These are phyloP conservation scores for Amphiduros pacificus DNA, from an alignment of 2,888 invertebrate species.

Conservation along the genomic window DNA sequence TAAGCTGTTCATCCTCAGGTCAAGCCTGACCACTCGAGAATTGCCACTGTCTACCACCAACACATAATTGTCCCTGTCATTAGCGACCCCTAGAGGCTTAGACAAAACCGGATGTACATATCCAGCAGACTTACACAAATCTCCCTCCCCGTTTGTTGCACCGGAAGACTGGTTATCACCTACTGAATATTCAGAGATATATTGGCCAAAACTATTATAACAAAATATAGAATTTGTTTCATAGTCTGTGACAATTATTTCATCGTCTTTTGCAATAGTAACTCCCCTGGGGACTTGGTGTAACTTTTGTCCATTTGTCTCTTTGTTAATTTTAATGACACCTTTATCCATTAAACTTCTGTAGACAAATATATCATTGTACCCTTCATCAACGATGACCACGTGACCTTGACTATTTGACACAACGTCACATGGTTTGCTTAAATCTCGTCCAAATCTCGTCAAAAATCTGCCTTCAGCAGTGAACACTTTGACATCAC, in stretches of 20 bases:
- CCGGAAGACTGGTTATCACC: no score
- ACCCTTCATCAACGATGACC: background rate
- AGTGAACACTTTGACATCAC: conserved; percentile 7
- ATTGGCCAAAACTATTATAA: background rate
- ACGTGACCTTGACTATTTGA: conserved; percentile 6
- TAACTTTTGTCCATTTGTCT: background rate
- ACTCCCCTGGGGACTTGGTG: background rate
- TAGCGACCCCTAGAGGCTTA: background rate
- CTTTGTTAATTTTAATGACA: background rate
- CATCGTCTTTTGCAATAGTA: background rate
- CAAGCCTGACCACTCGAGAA: background rate
- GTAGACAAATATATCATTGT: background rate
- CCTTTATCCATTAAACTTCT: background rate
- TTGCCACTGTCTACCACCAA: conserved; percentile 1
- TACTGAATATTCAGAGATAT: no score
- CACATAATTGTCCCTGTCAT: conserved; percentile 6
- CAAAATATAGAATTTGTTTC: background rate
- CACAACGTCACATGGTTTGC: conserved; percentile 1
- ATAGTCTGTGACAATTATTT: background rate
- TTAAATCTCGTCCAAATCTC: background rate
- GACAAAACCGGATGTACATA: no score
- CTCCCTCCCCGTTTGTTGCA: no score
- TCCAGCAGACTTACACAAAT: no score
- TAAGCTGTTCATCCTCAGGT: conserved; percentile 1
- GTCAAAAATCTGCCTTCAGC: background rate